phyloP scores from a whole-genome alignment of 1,140 invertebrate genomes.

The Neodiprion fabricii region DNA sequence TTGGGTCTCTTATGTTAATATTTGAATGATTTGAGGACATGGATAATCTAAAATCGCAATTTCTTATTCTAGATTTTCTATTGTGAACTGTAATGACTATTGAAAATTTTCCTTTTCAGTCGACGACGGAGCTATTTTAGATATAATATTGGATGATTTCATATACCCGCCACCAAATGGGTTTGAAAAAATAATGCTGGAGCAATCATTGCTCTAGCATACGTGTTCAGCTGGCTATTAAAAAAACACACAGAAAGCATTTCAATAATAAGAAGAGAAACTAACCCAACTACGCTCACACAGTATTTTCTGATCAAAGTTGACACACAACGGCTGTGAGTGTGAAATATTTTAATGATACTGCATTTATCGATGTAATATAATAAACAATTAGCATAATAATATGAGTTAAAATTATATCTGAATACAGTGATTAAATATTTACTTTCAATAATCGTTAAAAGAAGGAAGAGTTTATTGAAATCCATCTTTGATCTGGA shows the following conservation, averaged over 20 bases:
- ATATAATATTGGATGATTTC: slow-evolving; percentile 92
- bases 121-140: slow-evolving; percentile 96
- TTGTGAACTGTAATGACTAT: slow-evolving; percentile 18
- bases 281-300: not conserved
- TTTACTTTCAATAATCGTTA: not conserved
- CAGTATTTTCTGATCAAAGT: slow-evolving; percentile 7
- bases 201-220: slow-evolving; percentile 92
- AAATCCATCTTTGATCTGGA: too few species aligned
- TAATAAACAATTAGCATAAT: slow-evolving; percentile 12
- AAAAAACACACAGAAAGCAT: not conserved
- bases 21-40: slow-evolving; percentile 4
- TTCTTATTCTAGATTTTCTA: slow-evolving; percentile 11
- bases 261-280: slow-evolving; percentile 22
- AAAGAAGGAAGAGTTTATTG: too few species aligned
- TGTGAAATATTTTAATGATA: not conserved
- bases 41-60: not conserved
- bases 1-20: slow-evolving; percentile 10
- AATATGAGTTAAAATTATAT: slow-evolving; percentile 1
- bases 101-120: slow-evolving; percentile 72
- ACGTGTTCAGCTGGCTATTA: not conserved
- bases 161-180: slow-evolving; percentile 83
- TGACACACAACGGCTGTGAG: not conserved
- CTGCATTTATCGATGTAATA: slow-evolving; percentile 5
- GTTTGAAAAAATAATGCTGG: slow-evolving; percentile 96
- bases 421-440: not conserved